Conservation (phyloP, 2,888 invertebrate species). For the Steinernema carpocapsae region DNA sequence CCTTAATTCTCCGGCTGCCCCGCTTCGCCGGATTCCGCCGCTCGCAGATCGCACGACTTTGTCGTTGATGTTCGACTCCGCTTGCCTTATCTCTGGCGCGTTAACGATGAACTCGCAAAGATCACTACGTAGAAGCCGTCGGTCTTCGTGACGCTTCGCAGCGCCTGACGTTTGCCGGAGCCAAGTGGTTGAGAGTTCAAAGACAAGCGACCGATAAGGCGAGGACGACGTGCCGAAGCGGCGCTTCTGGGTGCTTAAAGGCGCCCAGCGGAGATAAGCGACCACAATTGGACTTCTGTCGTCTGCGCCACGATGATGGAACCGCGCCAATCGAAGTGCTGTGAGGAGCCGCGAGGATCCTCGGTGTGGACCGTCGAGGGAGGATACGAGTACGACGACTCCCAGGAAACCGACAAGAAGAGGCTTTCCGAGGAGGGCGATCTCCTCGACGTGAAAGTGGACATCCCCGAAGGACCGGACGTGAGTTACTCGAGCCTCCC, state of each 20-base stretch:
- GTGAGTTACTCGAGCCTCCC: background rate
- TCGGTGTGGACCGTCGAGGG: conserved; percentile 21
- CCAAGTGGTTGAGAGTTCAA: background rate
- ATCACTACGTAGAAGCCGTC: conserved; percentile 6
- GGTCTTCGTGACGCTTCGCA: background rate
- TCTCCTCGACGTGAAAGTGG: conserved; percentile 20
- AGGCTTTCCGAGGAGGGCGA: background rate
- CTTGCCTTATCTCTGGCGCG: background rate
- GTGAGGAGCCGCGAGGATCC: background rate
- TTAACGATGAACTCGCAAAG: conserved; percentile 20
- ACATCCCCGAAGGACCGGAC: conserved; percentile 19
- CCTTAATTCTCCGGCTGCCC: background rate
- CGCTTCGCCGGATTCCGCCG: background rate
- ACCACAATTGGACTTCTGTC: conserved; percentile 1
- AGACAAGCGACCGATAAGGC: conserved; percentile 18
- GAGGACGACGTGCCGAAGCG: conserved; percentile 2
- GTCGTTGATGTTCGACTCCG: background rate
- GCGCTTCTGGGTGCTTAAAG: background rate
- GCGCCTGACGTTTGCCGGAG: background rate
- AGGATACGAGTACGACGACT: background rate
- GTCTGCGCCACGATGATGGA: conserved; percentile 10
- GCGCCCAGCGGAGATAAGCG: conserved; percentile 1
- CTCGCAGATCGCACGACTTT: background rate
- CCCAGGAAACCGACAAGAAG: background rate
- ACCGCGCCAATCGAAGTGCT: conserved; percentile 9